These are phyloP conservation scores for Gavialis gangeticus DNA, from an alignment of 2,113 vertebrate genomes.

Conservation along the genomic window DNA sequence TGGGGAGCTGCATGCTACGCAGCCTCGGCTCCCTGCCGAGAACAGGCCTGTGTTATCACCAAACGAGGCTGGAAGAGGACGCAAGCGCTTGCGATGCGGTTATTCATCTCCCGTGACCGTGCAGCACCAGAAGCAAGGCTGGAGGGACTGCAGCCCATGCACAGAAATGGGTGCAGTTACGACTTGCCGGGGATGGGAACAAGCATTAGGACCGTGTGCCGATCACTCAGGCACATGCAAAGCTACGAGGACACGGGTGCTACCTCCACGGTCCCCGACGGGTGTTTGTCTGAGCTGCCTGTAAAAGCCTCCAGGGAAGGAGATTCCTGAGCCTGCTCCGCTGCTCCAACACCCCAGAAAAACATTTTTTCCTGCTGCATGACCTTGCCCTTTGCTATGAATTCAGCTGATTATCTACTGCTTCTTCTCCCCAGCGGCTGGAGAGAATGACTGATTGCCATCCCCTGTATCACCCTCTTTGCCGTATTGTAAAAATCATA, in stretches of 20 bases:
- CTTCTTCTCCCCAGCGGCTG: too few relatives aligned
- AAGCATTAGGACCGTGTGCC: too few relatives aligned
- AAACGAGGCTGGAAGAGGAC: not conserved
- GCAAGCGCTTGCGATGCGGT: not conserved
- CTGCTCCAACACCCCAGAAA: too few relatives aligned
- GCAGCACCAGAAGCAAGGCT: not conserved
- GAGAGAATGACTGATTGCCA: too few relatives aligned
- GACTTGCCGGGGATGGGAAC: too few relatives aligned
- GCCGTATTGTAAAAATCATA: rapidly evolving
- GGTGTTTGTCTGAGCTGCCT: not conserved
- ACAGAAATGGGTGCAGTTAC: not conserved
- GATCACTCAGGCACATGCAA: rapidly evolving
- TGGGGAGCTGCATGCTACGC: too few relatives aligned
- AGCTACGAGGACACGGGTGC: rapidly evolving
- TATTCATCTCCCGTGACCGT: rapidly evolving
- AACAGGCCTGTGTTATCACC: not conserved
- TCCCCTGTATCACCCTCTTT: too few relatives aligned
- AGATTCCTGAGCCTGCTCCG: too few relatives aligned
- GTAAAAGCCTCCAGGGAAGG: not conserved
- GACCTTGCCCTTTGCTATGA: too few relatives aligned
- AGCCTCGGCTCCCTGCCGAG: not conserved
- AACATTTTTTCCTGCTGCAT: too few relatives aligned
- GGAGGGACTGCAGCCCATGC: not conserved
- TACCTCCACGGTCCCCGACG: not conserved
- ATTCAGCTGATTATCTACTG: too few relatives aligned